phyloP scores from a whole-genome alignment of 2,888 invertebrate species.

The Agonopterix heracliana region DNA sequence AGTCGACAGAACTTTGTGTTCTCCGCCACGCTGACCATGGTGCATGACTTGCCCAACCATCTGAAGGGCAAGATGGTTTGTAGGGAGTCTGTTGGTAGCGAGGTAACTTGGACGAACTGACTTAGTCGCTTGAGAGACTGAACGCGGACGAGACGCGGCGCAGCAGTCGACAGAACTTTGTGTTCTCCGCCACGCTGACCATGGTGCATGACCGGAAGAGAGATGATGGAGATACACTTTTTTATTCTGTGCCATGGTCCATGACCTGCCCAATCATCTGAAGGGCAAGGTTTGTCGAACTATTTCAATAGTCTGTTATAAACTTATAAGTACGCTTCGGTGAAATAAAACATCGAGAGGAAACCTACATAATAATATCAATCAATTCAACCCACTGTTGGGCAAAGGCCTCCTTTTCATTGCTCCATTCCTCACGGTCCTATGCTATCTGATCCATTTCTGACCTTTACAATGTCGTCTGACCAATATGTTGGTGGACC shows the following conservation, averaged over 20 bases:
- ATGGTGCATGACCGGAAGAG: slow-evolving; percentile 92
- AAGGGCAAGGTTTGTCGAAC: slow-evolving; percentile 69
- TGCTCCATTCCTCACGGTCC: no score
- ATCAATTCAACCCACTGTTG: no score
- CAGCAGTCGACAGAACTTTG: slow-evolving; percentile 89
- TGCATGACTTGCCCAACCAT: slow-evolving; percentile 89
- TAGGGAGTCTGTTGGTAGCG: neutral
- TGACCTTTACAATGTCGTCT: no score
- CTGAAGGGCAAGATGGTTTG: slow-evolving; percentile 76
- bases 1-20: slow-evolving; percentile 95
- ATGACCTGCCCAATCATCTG: slow-evolving; percentile 87
- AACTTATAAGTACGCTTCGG: no score
- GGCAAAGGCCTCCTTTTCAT: no score
- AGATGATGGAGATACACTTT: no score
- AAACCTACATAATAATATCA: no score
- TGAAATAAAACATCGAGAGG: no score
- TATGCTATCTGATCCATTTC: no score
- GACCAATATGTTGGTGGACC: no score
- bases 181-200: slow-evolving; percentile 98
- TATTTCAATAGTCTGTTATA: no score
- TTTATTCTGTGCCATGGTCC: slow-evolving; percentile 92
- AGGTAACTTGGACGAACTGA: neutral
- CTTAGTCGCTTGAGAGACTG: slow-evolving; percentile 51
- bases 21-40: slow-evolving; percentile 97
- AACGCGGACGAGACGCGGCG: slow-evolving; percentile 80